Conservation (phyloP, 2,888 invertebrate genomes). For the Ischnura elegans region DNA sequence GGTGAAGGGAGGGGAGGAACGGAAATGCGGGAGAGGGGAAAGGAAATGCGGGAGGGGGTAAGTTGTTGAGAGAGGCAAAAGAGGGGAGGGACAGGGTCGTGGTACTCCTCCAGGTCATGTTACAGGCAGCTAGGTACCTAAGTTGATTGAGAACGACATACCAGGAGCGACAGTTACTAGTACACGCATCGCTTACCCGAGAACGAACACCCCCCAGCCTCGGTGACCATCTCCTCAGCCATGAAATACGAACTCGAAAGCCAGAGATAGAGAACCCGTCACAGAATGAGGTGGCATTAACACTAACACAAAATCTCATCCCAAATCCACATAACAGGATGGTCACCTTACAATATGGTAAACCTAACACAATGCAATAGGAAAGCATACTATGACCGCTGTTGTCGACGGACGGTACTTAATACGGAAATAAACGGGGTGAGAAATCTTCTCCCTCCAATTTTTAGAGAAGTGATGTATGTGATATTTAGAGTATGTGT, state of each 20-base stretch:
- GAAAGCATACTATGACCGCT: too few relatives aligned
- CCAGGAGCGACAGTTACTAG: neutral
- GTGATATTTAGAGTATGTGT: too few relatives aligned
- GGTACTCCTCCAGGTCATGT: constrained; percentile 41
- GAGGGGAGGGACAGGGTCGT: constrained; percentile 55
- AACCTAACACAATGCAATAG: too few relatives aligned
- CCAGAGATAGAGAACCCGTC: neutral
- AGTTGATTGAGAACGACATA: neutral
- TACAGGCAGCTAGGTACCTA: neutral
- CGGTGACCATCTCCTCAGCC: neutral
- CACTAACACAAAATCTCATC: neutral
- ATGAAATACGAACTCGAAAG: neutral
- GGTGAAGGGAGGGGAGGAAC: constrained; percentile 71
- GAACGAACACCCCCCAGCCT: neutral
- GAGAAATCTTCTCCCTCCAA: too few relatives aligned
- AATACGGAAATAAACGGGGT: too few relatives aligned
- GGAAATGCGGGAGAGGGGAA: constrained; percentile 69
- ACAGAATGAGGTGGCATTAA: neutral
- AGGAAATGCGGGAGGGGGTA: constrained; percentile 57
- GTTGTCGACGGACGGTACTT: too few relatives aligned
- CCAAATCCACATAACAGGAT: too few relatives aligned
- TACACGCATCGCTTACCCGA: neutral
- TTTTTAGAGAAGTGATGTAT: too few relatives aligned
- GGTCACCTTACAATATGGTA: too few relatives aligned
- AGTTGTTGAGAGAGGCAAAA: constrained; percentile 67